Percentiles rank a stretch among this genome's conserved stretches.
Evolutionary conservation across 2,797 vertebrate species (phyloP).

Genomic region (Babyrousa celebensis): DNA sequence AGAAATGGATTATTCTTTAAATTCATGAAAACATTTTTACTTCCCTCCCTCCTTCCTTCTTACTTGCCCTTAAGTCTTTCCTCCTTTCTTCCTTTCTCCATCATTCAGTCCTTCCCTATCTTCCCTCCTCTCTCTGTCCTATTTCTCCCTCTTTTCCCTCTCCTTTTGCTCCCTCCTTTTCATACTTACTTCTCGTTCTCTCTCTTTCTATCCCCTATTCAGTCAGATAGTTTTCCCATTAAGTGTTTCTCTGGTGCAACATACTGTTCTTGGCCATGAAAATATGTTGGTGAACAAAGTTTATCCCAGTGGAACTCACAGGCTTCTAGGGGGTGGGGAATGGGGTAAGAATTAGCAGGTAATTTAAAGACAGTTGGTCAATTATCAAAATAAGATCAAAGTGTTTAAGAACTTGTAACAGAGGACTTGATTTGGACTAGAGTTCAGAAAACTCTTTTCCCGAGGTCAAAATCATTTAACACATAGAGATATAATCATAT

Average conservation of each 20-base stretch:
- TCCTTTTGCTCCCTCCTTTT: neutral
- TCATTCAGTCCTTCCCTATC: neutral
- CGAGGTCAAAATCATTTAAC: neutral
- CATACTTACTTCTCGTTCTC: too few relatives aligned
- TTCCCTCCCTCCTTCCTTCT: too few relatives aligned
- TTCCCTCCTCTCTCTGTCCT: neutral
- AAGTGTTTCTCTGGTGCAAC: neutral
- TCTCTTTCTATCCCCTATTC: neutral
- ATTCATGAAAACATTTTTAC: neutral
- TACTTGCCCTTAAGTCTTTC: neutral
- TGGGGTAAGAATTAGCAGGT: neutral
- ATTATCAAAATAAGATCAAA: neutral
- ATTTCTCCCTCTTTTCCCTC: neutral
- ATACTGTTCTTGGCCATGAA: neutral
- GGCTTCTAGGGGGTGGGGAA: neutral
- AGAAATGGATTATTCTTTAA: neutral
- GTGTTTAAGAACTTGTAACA: neutral
- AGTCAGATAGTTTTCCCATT: neutral
- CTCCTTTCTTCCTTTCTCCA: neutral
- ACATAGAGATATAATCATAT: neutral
- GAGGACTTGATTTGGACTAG: neutral
- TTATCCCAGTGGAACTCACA: neutral
- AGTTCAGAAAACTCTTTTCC: neutral
- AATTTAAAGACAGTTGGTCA: neutral
- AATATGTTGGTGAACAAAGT: neutral